Conservation (phyloP, 2,113 vertebrate genomes). For the Macaca nemestrina region DNA sequence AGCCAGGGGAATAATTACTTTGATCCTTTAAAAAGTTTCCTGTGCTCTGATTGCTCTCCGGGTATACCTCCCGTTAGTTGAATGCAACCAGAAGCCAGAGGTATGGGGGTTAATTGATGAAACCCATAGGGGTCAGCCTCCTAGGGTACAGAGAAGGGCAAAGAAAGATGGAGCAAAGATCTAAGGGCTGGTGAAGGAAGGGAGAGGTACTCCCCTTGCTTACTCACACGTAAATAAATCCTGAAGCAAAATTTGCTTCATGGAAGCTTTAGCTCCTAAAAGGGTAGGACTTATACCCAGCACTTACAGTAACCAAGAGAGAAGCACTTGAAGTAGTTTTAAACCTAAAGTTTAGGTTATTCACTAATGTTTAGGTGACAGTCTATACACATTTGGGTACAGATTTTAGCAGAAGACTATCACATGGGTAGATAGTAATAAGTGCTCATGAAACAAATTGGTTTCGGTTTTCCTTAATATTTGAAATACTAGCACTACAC, state of each 20-base stretch:
- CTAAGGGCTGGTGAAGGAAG: neutral
- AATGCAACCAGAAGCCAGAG: neutral
- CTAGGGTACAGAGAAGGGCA: neutral
- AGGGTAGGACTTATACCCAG: neutral
- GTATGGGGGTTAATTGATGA: neutral
- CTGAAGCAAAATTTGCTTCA: conserved; percentile 14
- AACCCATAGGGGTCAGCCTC: neutral
- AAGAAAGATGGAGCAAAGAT: neutral
- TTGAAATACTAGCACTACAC: neutral
- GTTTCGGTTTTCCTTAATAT: conserved; percentile 24
- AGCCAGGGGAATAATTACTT: neutral
- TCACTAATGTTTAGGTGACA: neutral
- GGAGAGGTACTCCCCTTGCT: neutral
- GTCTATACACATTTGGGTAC: neutral
- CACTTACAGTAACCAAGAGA: neutral
- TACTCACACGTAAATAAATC: neutral
- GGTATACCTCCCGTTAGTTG: neutral
- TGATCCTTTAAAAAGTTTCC: neutral
- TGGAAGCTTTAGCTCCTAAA: neutral
- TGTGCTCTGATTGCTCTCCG: neutral
- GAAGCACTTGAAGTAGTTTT: neutral
- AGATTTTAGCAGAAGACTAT: conserved; percentile 36
- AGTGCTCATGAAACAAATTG: conserved; percentile 3
- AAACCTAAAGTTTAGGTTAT: conserved; percentile 24
- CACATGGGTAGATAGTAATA: neutral